Evolutionary conservation across 2,888 invertebrate species (phyloP), one percentile per base, ranked within the genome.

Genomic region (Cantharis flavilabris): DNA sequence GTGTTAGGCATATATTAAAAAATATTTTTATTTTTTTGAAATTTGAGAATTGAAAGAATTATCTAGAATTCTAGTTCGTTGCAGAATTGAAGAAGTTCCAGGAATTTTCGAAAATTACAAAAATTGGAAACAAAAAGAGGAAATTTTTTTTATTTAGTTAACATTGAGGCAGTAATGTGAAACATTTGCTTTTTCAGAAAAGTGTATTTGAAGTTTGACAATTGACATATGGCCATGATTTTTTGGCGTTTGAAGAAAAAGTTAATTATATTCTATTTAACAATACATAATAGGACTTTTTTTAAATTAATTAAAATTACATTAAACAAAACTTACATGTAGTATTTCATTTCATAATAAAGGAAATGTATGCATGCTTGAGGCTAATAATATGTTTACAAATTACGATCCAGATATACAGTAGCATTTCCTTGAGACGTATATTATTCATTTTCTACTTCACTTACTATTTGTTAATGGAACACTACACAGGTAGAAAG

Each of bases 371-470:
- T 87, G 84, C 87, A 86, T 80, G 87, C 87, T 86, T 79, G 83
- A 76, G 85, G 86, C 86, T 85, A 85, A 85, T 85, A 87, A 87
- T 88, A 86, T 85, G 84, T 84, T 86, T 85, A 87, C 87, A 87
- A 87, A 88, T 87, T 87, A 86, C 86, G 86, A 86, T 87, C 84
- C 86, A 88, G 87, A 87, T 86, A 49, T n/a, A 87, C 87, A 87
- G 87, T 87, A 87, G 87, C 87, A 86, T n/a, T 87, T 86, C 85
- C 85, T 83, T 80, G 82, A 83, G 87, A 87, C 86, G 85, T 86
- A 86, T 88, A 88, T 88, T 87, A 88, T 86, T 87, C 87, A 88
- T 86, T 87, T 87, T 84, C 85, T 85, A 84, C 86, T 85, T 85
- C 85, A 84, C 84, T 86, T 83, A 84, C 85, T 86, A 86, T 87